Evolutionary conservation across 2,113 vertebrate species (phyloP).

Genomic region (Ptyas mucosa): DNA sequence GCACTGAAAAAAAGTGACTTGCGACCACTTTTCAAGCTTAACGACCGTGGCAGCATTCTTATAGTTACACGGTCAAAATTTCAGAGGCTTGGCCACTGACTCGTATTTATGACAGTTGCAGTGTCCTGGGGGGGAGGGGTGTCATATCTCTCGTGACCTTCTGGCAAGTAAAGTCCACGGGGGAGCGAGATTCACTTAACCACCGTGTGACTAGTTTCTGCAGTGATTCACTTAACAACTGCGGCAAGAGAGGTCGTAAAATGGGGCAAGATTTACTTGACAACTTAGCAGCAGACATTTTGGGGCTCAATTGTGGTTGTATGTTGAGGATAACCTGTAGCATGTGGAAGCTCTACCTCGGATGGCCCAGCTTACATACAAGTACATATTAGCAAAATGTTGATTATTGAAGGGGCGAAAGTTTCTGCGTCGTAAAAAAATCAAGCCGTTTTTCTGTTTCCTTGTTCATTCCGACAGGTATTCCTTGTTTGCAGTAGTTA

Average conservation of each 20-base stretch:
- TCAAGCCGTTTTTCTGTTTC: not conserved
- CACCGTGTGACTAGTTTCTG: not conserved
- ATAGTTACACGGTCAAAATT: not conserved
- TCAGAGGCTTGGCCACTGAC: not conserved
- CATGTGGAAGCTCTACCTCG: not conserved
- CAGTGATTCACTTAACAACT: not conserved
- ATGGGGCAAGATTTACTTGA: not conserved
- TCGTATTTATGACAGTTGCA: not conserved
- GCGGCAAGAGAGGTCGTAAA: not conserved
- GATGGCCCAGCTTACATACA: not conserved
- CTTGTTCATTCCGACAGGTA: slow-evolving; percentile 73
- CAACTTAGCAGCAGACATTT: not conserved
- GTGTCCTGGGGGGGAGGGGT: not conserved
- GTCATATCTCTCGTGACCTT: not conserved
- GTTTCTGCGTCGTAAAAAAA: not conserved
- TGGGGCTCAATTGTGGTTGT: not conserved
- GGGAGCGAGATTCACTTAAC: not conserved
- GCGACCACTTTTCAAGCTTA: not conserved
- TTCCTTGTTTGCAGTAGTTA: slow-evolving; percentile 98
- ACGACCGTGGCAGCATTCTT: not conserved
- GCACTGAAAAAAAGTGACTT: not conserved
- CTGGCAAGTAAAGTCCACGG: not conserved
- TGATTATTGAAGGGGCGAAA: not conserved
- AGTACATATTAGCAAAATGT: not conserved
- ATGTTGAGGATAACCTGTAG: not conserved